Evolutionary conservation across 2,888 invertebrate genomes (phyloP).

Genomic region (Psylliodes chrysocephalus): DNA sequence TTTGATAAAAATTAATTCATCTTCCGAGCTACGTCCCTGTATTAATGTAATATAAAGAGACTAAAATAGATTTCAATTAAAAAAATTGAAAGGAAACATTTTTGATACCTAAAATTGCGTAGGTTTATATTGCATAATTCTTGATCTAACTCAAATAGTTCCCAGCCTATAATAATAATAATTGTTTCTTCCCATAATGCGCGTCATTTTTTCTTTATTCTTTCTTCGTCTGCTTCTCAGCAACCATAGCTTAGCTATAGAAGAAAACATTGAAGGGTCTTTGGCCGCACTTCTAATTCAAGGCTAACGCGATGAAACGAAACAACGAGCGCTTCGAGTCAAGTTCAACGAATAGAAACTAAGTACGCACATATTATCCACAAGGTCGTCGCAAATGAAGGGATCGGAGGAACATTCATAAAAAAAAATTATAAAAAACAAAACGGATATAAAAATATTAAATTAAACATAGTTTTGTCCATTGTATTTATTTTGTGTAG

Average conservation of each 20-base stretch:
- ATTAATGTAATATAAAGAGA: too few relatives aligned
- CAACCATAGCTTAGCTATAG: neutral
- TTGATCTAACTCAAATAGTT: too few relatives aligned
- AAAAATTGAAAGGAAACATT: too few relatives aligned
- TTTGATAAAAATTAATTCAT: too few relatives aligned
- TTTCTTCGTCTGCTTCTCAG: neutral
- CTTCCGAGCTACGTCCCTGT: too few relatives aligned
- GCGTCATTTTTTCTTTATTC: slow-evolving; percentile 2
- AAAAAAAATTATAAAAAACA: too few relatives aligned
- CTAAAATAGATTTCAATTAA: too few relatives aligned
- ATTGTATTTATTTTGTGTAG: too few relatives aligned
- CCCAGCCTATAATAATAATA: neutral
- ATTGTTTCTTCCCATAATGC: neutral
- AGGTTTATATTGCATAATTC: too few relatives aligned
- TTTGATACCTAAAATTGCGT: too few relatives aligned
- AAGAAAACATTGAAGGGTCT: slow-evolving; percentile 38
- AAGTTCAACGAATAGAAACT: slow-evolving; percentile 47
- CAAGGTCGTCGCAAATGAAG: slow-evolving; percentile 8
- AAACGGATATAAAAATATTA: too few relatives aligned
- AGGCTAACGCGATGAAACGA: slow-evolving; percentile 41
- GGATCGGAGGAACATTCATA: neutral
- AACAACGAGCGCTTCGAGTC: slow-evolving; percentile 28
- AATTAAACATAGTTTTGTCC: too few relatives aligned
- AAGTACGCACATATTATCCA: slow-evolving; percentile 28
- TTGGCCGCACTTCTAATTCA: slow-evolving; percentile 47